Evolutionary conservation across 2,888 invertebrate genomes (phyloP), one percentile per base, ranked within the genome.

Genomic region (Thecophora atra): DNA sequence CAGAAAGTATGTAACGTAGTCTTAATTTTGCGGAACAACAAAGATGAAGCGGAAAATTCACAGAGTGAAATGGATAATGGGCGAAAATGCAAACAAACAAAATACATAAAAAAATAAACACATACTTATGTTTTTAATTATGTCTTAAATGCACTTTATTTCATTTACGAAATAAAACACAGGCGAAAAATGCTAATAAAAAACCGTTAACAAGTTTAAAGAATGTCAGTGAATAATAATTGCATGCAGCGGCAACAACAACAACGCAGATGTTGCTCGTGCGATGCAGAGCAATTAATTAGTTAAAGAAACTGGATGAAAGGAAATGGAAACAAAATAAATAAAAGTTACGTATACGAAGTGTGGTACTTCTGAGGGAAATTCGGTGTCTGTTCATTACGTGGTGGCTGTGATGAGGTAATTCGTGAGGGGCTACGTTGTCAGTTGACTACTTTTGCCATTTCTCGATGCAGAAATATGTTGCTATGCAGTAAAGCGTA

Each of bases 221-320:
- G 6, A 51, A 51, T 51, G 51, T 17, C 51, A n/a, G 51, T 13
- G 51, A 15, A 51, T 51, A 5, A 5, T 13, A 13, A 17, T 68
- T 71, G 71, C 66, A 71, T 71, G 58, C 56, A 30, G 71, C 54
- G 66, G 66, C 66, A n/a, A n/a, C n/a, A 44, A 44, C 8, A 44
- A 44, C 44, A 44, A n/a, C n/a, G n/a, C n/a, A n/a, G n/a, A n/a
- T n/a, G n/a, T n/a, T n/a, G n/a, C n/a, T n/a, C n/a, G n/a, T n/a
- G n/a, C n/a, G n/a, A 6, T 15, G 68, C 58, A 68, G 42, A 37
- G 68, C 69, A 69, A 69, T 69, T 69, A 60, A 69, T 69, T 69
- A 69, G 52, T 21, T 19, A 60, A 51, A 30, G 60, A 60, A 54
- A 60, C n/a, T 26, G 60, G n/a, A 17, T 15, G 19, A 62, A 58